Evolutionary conservation across 2,888 invertebrate species (phyloP), one percentile per base, ranked within the genome.

Genomic region (Drosophila macrothrix): DNA sequence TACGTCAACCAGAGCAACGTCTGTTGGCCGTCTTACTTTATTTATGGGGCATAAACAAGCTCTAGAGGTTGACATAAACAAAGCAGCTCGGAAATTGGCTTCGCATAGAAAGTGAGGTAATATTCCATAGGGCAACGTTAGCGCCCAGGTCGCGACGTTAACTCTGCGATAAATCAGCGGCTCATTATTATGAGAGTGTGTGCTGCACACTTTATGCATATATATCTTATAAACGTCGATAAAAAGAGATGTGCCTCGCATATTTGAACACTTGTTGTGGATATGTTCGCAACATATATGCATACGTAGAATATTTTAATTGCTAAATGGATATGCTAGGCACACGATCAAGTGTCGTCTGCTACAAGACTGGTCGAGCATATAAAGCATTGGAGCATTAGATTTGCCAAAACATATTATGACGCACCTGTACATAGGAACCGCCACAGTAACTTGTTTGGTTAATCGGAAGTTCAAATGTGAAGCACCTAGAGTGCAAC

Each of bases 311-410:
- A 46, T 46, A 52, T 37, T 60, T 50, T 41, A 77, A 53, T 66
- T 61, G 14, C 2, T 16, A 22, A 43, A 62, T 72, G 33, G 22
- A 56, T 53, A 77, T 80, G 67, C 77, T 1, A 43, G 67, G 55
- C 78, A 73, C 81, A 70, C 56, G 54, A 37, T n/a, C n/a, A 12
- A 49, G 29, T 70, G 80, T 76, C 88, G 83, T 33, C 74, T 71
- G 74, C 56, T 68, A 6, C 0, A 66, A 66, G 64, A 61, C 73
- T 43, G 39, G 50, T 19, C 28, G 22, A n/a, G 53, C 77, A 85
- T 78, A 77, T 58, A 61, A 72, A 84, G 39, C 25, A 53, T n/a
- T 16, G 19, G 31, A 49, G 7, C 31, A 58, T 69, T 68, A 52
- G 46, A 67, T 61, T 22, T 10, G 41, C 56, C 49, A 60, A n/a